Base-by-base conservation (phyloP, 2,113 vertebrate species). In the Calypte anna region DNA sequence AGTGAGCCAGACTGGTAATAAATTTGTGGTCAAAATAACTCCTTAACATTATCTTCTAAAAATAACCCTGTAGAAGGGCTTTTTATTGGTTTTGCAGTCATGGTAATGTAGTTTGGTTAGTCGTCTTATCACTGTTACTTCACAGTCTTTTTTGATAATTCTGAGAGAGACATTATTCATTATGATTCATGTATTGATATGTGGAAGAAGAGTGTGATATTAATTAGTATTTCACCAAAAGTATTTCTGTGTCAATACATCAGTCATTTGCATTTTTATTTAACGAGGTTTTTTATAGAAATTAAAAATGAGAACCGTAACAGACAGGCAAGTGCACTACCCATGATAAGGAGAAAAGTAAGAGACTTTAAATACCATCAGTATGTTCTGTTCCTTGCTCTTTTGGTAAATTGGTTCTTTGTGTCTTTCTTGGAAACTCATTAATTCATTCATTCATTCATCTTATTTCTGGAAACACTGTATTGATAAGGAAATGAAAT, bases 141-240 rank as follows among this genome's bases (percentile, higher is more conserved):
- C 0, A 0, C 1, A 5, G 24, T 21, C 1, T 0, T 16, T 38
- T 48, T 84, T 46, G 10, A 0, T 70, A 22, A 46, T 90, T 86
- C 73, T 72, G 53, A 66, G 40, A 62, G 23, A 57, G 5, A 11
- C 2, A 19, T n/a, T 74, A 48, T 54, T 89, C 11, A 7, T 50
- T 50, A 22, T 77, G 19, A 7, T 61, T 64, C 7, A 33, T 80
- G 2, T 81, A 8, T 24, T 74, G 18, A 18, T 66, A 25, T 0
- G 9, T 54, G 14, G 19, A 22, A 44, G 61, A 89, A 74, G 46
- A 10, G 3, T 5, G 0, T 70, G 10, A 62, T 77, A 7, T 40
- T 74, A 77, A 72, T 43, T 72, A 50, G 6, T 58, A 5, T 44
- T 74, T 86, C 38, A 27, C 14, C 61, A 20, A 22, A 88, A 6